A percentile compares a stretch with the other conserved stretches of the same genome.
phyloP scores from a whole-genome alignment of 2,113 vertebrate species.

The Fukomys damarensis region DNA sequence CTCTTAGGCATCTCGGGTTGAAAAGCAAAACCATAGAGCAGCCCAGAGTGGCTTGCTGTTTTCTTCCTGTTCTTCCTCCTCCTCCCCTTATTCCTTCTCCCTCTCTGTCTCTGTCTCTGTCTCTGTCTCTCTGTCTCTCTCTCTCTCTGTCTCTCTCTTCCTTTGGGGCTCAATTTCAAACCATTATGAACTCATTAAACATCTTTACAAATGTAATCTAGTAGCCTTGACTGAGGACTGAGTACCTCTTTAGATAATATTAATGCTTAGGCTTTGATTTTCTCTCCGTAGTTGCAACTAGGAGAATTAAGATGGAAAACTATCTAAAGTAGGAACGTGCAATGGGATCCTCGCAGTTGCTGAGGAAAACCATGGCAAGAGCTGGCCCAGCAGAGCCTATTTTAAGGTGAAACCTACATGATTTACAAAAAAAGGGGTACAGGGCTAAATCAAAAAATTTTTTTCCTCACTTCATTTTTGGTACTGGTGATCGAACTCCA shows the following conservation, averaged over 20 bases:
- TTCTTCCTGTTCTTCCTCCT: not conserved
- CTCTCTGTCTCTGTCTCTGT: fast-evolving
- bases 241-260: conserved; percentile 44
- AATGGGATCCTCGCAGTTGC: fast-evolving
- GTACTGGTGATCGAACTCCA: too few species aligned
- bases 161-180: not conserved
- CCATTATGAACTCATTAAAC: conserved; percentile 52
- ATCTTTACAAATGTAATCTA: conserved; percentile 68
- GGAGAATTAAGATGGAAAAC: not conserved
- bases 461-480: too few species aligned
- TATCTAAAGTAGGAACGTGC: not conserved
- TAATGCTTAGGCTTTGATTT: not conserved
- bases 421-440: conserved; percentile 4
- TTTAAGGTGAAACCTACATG: not conserved
- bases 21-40: not conserved
- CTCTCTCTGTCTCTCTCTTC: fast-evolving
- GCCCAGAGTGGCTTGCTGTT: not conserved
- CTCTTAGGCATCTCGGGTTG: conserved; percentile 50
- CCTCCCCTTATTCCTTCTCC: too few species aligned
- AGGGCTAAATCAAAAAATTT: too few species aligned
- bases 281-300: not conserved
- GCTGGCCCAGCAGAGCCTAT: fast-evolving
- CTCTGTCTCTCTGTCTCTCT: fast-evolving
- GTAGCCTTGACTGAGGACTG: conserved; percentile 3
- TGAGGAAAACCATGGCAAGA: not conserved